Base-by-base conservation (phyloP, 2,888 invertebrate species). In the Mimas tiliae region DNA sequence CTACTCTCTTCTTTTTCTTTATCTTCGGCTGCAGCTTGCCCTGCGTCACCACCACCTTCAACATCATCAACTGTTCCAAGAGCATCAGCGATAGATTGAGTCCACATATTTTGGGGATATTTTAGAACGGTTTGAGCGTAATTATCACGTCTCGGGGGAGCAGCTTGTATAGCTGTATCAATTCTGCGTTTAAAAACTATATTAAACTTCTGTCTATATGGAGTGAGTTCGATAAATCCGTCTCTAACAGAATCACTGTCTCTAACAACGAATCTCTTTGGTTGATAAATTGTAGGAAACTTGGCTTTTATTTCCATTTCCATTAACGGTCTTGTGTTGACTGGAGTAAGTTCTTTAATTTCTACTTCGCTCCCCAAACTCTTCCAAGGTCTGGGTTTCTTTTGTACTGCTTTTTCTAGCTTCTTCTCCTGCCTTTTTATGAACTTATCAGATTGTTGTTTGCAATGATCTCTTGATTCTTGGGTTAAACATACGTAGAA, bases 31-130 rank as follows among this genome's bases (percentile, higher is more conserved):
- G 11, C 21, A 50, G 62, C 12, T 27, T 62, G 62, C 2, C 27
- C 45, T 7, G 62, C 19, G 42, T 89, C 89, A 33, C 88, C 86
- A 12, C 84, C 84, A 38, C 83, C 90, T 63, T 87, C 87, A 0
- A 73, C 68, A 69, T 85, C 80, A 55, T 79, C 85, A 38, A 75
- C 66, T 66, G 78, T 72, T 9, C 88, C 89, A 58, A 91, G 74
- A 42, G 87, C 81, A 69, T 91, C 91, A 27, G 89, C 88, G 71
- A 91, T 87, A 1, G 94, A 96, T 78, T 97, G 97, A 0, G 96
- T 95, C 95, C 95, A 96, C 68, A 94, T 93, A 82, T 96, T 96
- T 68, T 94, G 90, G 0, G 96, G 96, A 81, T 96, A 96, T 50
- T 94, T 94, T 14, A 95, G 94, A 64, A 90, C 91, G 0, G 97